Evolutionary conservation across 2,888 invertebrate species (phyloP).

Genomic region (Acleris literana): DNA sequence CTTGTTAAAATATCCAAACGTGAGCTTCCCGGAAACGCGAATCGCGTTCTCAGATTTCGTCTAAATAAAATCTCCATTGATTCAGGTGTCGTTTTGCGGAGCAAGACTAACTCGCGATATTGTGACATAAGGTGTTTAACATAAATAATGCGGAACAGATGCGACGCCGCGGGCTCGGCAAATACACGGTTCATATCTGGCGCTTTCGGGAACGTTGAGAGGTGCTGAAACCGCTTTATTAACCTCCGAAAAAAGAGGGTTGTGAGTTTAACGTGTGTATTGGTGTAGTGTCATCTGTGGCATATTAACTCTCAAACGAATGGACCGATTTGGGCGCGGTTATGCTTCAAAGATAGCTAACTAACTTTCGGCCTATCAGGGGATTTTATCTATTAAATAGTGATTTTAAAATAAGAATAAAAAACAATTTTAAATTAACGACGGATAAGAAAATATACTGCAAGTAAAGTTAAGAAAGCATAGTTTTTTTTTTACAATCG

Average conservation of each 20-base stretch:
- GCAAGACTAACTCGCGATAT: slow-evolving; percentile 78
- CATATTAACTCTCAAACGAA: too few species aligned
- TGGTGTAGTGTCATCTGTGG: too few species aligned
- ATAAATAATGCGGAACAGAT: slow-evolving; percentile 83
- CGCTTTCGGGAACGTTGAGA: slow-evolving; percentile 55
- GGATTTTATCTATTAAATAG: too few species aligned
- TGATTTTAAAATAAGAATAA: neutral
- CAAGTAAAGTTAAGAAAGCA: too few species aligned
- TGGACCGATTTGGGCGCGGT: too few species aligned
- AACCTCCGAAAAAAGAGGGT: neutral
- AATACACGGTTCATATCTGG: slow-evolving; percentile 69
- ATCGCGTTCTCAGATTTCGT: slow-evolving; percentile 40
- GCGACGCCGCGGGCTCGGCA: slow-evolving; percentile 78
- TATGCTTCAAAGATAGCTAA: too few species aligned
- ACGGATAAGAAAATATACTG: too few species aligned
- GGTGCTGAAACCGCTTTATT: slow-evolving; percentile 48
- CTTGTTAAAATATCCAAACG: neutral
- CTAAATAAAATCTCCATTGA: slow-evolving; percentile 69
- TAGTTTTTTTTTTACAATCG: too few species aligned
- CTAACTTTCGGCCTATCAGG: too few species aligned
- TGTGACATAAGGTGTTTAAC: slow-evolving; percentile 84
- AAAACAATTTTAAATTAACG: neutral
- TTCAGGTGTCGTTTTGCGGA: slow-evolving; percentile 58
- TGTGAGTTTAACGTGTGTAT: too few species aligned
- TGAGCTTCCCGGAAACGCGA: slow-evolving; percentile 2